phyloP scores from a whole-genome alignment of 2,888 invertebrate genomes.

The Neoscelio sp. region DNA sequence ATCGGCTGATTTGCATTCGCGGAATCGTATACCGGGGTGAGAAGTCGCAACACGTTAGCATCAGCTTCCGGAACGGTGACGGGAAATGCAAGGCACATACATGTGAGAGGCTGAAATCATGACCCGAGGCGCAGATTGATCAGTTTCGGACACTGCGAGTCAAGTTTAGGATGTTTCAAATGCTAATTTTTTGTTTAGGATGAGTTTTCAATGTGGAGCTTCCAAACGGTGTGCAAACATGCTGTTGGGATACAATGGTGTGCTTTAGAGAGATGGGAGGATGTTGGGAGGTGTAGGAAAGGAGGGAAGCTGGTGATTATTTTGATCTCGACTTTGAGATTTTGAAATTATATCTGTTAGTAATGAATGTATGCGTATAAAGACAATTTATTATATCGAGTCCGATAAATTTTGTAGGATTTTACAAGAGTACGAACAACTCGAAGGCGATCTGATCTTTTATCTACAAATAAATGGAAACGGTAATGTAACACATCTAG shows the following conservation, averaged over 20 bases:
- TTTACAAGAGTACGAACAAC: too few species aligned
- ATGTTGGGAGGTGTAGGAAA: too few species aligned
- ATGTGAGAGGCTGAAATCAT: constrained; percentile 30
- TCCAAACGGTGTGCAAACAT: constrained; percentile 19
- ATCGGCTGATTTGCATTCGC: constrained; percentile 81
- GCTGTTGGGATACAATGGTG: not conserved
- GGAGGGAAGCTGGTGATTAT: not conserved
- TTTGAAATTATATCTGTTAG: too few species aligned
- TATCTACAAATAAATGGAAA: too few species aligned
- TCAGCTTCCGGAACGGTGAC: constrained; percentile 51
- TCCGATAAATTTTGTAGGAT: too few species aligned
- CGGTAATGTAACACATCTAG: too few species aligned
- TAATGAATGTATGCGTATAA: too few species aligned
- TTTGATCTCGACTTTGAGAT: too few species aligned
- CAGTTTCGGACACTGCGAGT: constrained; percentile 27
- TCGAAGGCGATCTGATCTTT: too few species aligned
- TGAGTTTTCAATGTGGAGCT: constrained; percentile 17
- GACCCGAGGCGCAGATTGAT: constrained; percentile 52
- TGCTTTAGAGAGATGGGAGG: too few species aligned
- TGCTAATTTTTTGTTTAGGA: constrained; percentile 48
- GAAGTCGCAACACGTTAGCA: constrained; percentile 69
- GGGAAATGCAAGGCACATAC: constrained; percentile 46
- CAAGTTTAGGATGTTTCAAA: constrained; percentile 47
- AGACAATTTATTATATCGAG: too few species aligned
- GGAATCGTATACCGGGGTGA: constrained; percentile 71